phyloP scores from a whole-genome alignment of 2,797 vertebrate species.

The Nyctalus aviator region DNA sequence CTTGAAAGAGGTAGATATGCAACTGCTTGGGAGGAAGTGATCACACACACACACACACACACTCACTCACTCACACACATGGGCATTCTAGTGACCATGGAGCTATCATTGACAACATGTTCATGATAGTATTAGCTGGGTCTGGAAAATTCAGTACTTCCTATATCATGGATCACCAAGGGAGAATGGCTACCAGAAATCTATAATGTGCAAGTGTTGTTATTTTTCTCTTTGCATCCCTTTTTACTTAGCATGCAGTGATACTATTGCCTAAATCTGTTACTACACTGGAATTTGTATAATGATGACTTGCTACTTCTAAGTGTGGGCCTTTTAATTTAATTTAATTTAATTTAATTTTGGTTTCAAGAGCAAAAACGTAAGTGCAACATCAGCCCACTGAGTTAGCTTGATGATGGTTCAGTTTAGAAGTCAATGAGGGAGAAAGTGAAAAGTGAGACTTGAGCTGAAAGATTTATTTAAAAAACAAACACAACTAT shows the following conservation, averaged over 20 bases:
- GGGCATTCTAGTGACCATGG: neutral
- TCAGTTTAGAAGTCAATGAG: neutral
- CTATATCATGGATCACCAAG: neutral
- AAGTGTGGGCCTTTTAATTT: neutral
- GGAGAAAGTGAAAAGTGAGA: neutral
- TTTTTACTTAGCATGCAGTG: neutral
- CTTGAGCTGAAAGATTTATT: neutral
- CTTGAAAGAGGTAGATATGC: neutral
- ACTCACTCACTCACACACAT: neutral
- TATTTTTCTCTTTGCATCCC: neutral
- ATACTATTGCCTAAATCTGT: neutral
- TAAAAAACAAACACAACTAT: neutral
- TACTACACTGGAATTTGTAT: neutral
- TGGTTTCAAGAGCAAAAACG: neutral
- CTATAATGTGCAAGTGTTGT: neutral
- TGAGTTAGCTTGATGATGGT: neutral
- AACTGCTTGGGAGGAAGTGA: neutral
- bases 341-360: constrained; percentile 31
- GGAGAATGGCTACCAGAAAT: neutral
- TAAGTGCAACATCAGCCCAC: neutral
- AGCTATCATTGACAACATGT: neutral
- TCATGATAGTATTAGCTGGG: neutral
- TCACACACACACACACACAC: neutral
- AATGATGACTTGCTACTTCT: neutral
- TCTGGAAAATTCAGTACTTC: neutral